These are phyloP conservation scores for Aleadryas rufinucha DNA, from an alignment of 2,113 vertebrate genomes.

Conservation along the genomic window DNA sequence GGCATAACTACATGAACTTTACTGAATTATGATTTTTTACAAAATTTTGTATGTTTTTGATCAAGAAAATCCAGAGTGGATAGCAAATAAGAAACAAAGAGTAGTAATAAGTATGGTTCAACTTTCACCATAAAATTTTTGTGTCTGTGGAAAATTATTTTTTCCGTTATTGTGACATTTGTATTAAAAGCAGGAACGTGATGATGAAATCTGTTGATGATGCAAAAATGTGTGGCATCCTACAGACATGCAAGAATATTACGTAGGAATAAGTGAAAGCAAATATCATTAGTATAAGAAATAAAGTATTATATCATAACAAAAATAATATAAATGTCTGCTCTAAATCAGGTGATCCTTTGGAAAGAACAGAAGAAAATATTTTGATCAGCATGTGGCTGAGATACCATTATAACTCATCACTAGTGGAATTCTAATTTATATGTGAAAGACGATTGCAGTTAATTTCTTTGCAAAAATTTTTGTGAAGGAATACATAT, in stretches of 20 bases:
- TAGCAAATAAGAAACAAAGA: not conserved
- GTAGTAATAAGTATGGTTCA: not conserved
- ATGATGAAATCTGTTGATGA: not conserved
- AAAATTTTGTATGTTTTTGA: not conserved
- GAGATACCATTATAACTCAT: not conserved
- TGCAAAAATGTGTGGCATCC: not conserved
- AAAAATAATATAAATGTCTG: not conserved
- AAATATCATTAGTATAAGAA: not conserved
- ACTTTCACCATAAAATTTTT: not conserved
- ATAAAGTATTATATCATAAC: not conserved
- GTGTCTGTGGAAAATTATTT: not conserved
- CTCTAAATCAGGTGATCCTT: not conserved
- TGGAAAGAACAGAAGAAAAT: not conserved
- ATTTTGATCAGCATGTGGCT: not conserved
- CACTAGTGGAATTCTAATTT: not conserved
- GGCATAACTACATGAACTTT: not conserved
- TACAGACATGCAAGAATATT: not conserved
- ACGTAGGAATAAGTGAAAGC: not conserved
- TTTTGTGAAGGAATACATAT: not conserved
- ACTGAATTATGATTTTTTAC: not conserved
- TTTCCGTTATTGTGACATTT: not conserved
- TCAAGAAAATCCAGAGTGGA: not conserved
- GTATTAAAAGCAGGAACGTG: not conserved
- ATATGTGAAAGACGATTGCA: not conserved
- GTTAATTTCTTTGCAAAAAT: not conserved